These are phyloP conservation scores for Drosophila lacicola DNA, from an alignment of 2,888 invertebrate species.

Conservation along the genomic window DNA sequence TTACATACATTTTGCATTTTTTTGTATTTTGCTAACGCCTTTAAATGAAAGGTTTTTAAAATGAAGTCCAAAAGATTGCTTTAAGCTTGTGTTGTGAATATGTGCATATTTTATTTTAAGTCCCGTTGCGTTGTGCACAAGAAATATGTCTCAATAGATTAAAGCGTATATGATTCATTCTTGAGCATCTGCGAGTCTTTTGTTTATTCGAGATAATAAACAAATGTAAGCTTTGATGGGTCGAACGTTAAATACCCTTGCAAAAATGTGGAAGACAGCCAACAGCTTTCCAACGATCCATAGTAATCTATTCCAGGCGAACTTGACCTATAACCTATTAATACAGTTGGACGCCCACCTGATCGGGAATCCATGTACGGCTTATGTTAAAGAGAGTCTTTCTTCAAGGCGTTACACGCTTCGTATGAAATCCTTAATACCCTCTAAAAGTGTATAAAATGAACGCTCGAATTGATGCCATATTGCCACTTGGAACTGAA, in stretches of 20 bases:
- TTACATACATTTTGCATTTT: slow-evolving; percentile 48
- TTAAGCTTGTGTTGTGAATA: background rate
- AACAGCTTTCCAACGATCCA: no score
- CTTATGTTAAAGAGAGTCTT: no score
- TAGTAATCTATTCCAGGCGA: no score
- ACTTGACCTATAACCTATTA: no score
- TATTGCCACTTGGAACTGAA: slow-evolving; percentile 2
- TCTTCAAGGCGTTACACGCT: background rate
- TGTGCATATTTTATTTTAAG: slow-evolving; percentile 1
- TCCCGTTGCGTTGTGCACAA: background rate
- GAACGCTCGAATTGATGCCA: slow-evolving; percentile 3
- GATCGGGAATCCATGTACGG: background rate
- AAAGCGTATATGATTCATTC: slow-evolving; percentile 1
- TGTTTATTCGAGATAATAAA: slow-evolving; percentile 2
- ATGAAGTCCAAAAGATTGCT: no score
- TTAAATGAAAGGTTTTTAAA: slow-evolving; percentile 45
- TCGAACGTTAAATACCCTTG: background rate
- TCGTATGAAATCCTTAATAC: background rate
- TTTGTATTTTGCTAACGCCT: slow-evolving; percentile 25
- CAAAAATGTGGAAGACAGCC: background rate
- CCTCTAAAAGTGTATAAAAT: background rate
- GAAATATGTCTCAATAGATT: background rate
- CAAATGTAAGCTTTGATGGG: background rate
- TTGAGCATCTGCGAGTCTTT: background rate
- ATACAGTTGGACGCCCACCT: no score